Base-by-base conservation (phyloP, 2,888 invertebrate species). In the Cistogaster globosa region DNA sequence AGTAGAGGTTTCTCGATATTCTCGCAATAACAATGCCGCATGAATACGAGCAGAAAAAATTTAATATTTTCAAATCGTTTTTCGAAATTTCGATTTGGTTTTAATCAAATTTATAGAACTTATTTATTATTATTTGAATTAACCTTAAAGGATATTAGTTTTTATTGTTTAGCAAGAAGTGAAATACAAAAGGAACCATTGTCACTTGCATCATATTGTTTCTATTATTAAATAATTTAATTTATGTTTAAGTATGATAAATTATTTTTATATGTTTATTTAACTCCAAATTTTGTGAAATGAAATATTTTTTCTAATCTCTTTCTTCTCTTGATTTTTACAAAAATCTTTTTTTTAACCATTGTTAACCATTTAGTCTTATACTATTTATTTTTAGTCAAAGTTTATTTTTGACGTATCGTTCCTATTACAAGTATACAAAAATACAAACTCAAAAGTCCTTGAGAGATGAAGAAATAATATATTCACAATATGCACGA, bases 131-230 rank as follows among this genome's bases (percentile, higher is more conserved):
- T 32, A 8, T 32, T 32, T 32, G 1, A 32, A 7, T 32, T 32
- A 32, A 32, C 26, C 26, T 26, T 26, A 26, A 26, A 26, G 26
- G 26, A 26, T 26, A 26, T 26, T 26, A 4, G 4, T 26, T 26
- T 4, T 26, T 26, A 16, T 36, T 20, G 0, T 53, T 72, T 22
- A 51, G 32, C 22, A 62, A 60, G 5, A 42, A 38, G 20, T n/a
- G n/a, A 18, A 26, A 18, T 16, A 60, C 32, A 60, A 76, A 67
- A 65, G 20, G 58, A 65, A 12, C 57, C 48, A 20, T 11, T 82
- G 82, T 76, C 82, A 82, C 57, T 65, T 71, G 45, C 82, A 76
- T 60, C 71, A 68, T 57, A 63, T 57, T 32, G 65, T 62, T 4
- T 45, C 12, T 12, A 45, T 45, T 12, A 14, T 4, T n/a, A n/a